A percentile compares a stretch with the other conserved stretches of the same genome.
phyloP scores from a whole-genome alignment of 2,888 invertebrate genomes.

The Plebejus melissa region DNA sequence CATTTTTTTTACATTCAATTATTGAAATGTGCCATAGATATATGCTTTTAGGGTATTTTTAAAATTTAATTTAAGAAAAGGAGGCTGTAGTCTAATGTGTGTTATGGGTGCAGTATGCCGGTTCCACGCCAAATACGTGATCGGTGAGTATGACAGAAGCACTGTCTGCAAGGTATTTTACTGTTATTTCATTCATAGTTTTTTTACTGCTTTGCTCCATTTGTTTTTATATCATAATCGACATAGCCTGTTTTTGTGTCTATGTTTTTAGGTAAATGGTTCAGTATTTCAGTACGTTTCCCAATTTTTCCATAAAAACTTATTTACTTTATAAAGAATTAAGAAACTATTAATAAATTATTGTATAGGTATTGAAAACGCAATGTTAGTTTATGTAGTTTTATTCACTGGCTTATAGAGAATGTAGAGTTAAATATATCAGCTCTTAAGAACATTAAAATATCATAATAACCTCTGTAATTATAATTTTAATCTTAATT shows the following conservation, averaged over 20 bases:
- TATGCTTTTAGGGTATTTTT: constrained; percentile 23
- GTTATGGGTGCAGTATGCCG: constrained; percentile 72
- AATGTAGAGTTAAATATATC: no score
- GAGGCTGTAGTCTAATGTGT: constrained; percentile 50
- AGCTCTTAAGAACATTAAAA: no score
- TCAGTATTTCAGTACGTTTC: not conserved
- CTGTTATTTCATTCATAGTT: constrained; percentile 23
- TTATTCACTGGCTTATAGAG: no score
- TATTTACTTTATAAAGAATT: no score
- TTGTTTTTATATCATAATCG: constrained; percentile 20
- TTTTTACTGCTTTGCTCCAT: constrained; percentile 24
- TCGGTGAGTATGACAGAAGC: constrained; percentile 54
- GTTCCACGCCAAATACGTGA: constrained; percentile 69
- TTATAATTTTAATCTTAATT: no score
- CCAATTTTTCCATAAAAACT: not conserved
- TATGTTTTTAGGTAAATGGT: constrained; percentile 1
- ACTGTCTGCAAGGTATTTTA: constrained; percentile 16
- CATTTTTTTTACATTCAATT: not conserved
- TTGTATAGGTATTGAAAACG: no score
- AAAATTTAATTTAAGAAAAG: not conserved
- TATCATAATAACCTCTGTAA: no score
- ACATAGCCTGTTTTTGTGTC: not conserved
- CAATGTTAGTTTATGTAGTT: no score
- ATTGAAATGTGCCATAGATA: not conserved
- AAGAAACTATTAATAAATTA: no score